Evolutionary conservation across 2,797 vertebrate genomes (phyloP).

Genomic region (Antrozous pallidus): DNA sequence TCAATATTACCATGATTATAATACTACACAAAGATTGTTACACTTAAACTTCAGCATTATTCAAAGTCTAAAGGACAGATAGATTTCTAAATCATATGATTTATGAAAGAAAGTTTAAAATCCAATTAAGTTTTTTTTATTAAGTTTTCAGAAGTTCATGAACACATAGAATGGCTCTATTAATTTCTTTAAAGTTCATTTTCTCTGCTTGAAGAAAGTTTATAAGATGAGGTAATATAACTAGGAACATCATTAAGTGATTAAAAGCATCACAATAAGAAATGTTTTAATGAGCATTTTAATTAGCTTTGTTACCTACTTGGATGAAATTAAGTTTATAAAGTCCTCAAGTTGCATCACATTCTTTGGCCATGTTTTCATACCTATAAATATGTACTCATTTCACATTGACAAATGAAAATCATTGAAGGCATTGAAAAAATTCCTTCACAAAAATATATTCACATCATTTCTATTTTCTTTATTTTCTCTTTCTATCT

Average conservation of each 20-base stretch:
- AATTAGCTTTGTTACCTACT: constrained; percentile 47
- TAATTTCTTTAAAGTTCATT: constrained; percentile 64
- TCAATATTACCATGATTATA: neutral
- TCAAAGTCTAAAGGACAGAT: constrained; percentile 23
- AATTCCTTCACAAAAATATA: constrained; percentile 33
- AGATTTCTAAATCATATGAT: constrained; percentile 45
- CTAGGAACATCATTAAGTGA: constrained; percentile 45
- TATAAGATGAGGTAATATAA: constrained; percentile 50
- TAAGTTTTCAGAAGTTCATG: constrained; percentile 57
- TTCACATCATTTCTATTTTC: neutral
- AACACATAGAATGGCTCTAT: constrained; percentile 40
- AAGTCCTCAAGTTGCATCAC: neutral
- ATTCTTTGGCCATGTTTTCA: constrained; percentile 2
- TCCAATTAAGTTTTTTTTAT: constrained; percentile 55
- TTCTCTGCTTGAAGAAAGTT: constrained; percentile 62
- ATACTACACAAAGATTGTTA: neutral
- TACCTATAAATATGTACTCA: neutral
- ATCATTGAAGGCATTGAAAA: neutral
- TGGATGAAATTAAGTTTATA: constrained; percentile 50
- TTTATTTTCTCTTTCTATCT: neutral
- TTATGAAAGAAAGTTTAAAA: constrained; percentile 46
- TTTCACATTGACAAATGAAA: neutral
- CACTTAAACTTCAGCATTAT: neutral
- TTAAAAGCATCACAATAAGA: constrained; percentile 54
- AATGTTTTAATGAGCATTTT: constrained; percentile 50